Base-by-base conservation (phyloP, 2,797 vertebrate species). In the Champsocephalus esox region DNA sequence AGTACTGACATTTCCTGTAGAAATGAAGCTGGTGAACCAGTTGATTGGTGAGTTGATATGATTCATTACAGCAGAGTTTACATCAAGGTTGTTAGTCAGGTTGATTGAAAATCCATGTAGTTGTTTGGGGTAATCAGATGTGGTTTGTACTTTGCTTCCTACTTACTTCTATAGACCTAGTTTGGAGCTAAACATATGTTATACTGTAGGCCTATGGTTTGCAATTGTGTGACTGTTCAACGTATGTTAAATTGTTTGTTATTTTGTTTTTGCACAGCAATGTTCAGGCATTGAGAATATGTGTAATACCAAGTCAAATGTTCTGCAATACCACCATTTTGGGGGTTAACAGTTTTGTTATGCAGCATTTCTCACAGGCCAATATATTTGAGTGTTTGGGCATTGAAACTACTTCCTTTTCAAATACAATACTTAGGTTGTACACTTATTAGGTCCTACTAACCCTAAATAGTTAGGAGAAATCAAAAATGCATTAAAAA, bases 31-130 rank as follows among this genome's bases (percentile, higher is more conserved):
- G 96, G 96, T 1, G 77, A 95, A 12, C 57, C 94, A 17, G 96
- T 98, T 44, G 97, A 99, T 67, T 99, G 98, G 98, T 99, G 92
- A 91, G 88, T 84, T 82, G 13, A 80, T 57, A 1, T 21, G 12
- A 50, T 43, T 32, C 9, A 19, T 2, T 51, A 2, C 24, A 32
- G 32, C 21, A 38, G 38, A 17, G 19, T 56, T 21, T 2, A 0
- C 41, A 4, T 8, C 16, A 28, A 24, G 0, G 2, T 44, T 52
- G 43, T 57, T 46, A 5, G 3, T 12, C 19, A 52, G 4, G 11
- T 9, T 45, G 38, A 0, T 32, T 60, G 7, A 58, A 24, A 59
- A 64, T 28, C 52, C 9, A 9, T 52, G n/a, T 49, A 17, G 34
- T 38, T 41, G 65, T 46, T 1, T 10, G 14, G 41, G 9, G 5